These are phyloP conservation scores for Pseudois nayaur DNA, from an alignment of 2,113 vertebrate species.

Conservation along the genomic window DNA sequence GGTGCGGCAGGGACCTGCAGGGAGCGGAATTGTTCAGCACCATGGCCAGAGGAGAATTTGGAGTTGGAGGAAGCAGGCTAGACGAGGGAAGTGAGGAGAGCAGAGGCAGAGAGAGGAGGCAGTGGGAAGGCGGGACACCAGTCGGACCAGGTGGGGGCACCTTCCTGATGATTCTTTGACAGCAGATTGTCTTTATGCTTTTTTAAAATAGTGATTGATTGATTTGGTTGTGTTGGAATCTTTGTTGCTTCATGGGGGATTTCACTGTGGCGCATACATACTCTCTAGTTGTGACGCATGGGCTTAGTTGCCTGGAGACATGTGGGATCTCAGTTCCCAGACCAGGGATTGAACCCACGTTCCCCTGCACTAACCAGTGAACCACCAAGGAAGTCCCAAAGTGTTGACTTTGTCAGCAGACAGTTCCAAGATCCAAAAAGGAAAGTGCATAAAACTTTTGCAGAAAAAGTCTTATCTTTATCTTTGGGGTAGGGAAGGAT, in stretches of 20 bases:
- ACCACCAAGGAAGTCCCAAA: background rate
- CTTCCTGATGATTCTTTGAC: background rate
- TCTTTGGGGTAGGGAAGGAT: background rate
- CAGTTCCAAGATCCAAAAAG: background rate
- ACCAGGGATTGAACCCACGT: background rate
- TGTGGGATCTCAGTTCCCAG: background rate
- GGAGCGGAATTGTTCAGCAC: background rate
- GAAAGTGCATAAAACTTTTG: background rate
- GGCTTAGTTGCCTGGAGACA: background rate
- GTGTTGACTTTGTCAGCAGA: background rate
- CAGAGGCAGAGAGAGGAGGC: background rate
- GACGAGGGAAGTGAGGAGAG: background rate
- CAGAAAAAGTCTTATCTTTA: background rate
- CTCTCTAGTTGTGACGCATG: background rate
- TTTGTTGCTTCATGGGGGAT: background rate
- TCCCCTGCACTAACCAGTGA: background rate
- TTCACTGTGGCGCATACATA: background rate
- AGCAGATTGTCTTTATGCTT: background rate
- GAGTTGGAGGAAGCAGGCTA: too few relatives aligned
- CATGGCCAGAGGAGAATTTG: background rate
- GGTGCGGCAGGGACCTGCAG: background rate
- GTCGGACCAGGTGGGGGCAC: fast-evolving
- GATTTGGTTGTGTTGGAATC: background rate
- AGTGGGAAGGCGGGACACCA: background rate
- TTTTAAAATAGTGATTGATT: background rate